A percentile compares a stretch with the other conserved stretches of the same genome.
These are phyloP conservation scores for Cyanoderma ruficeps DNA, from an alignment of 2,113 vertebrate genomes.

Conservation along the genomic window DNA sequence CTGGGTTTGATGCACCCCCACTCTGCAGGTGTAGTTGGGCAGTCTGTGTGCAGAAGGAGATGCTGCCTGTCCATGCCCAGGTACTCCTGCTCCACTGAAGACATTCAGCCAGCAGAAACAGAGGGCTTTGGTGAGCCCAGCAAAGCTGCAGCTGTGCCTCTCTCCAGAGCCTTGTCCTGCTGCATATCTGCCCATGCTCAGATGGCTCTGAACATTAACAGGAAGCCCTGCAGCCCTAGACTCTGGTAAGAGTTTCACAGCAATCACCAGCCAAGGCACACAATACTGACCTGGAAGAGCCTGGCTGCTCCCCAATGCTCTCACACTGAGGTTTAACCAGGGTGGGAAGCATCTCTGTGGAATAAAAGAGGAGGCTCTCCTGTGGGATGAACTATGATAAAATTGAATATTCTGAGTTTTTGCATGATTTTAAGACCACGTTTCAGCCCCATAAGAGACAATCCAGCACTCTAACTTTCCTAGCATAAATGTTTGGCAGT, in stretches of 20 bases:
- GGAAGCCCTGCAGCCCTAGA: neutral
- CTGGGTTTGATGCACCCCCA: neutral
- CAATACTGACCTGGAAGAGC: neutral
- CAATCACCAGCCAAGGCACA: neutral
- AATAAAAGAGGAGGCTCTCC: neutral
- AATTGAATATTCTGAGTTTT: neutral
- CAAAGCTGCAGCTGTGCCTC: neutral
- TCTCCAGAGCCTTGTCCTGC: neutral
- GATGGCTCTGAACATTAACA: neutral
- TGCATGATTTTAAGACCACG: accelerated
- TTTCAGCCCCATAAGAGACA: neutral
- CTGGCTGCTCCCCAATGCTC: neutral
- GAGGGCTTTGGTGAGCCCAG: neutral
- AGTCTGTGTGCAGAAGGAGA: neutral
- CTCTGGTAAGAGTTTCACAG: neutral
- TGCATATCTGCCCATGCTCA: neutral
- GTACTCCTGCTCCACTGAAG: neutral
- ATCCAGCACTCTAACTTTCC: neutral
- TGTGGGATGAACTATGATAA: neutral
- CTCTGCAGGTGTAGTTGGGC: neutral
- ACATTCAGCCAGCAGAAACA: neutral
- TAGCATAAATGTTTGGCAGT: neutral
- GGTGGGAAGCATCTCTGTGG: neutral
- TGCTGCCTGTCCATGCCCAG: accelerated
- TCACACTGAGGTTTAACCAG: neutral